Evolutionary conservation across 2,113 vertebrate species (phyloP).

Genomic region (Turnix velox): DNA sequence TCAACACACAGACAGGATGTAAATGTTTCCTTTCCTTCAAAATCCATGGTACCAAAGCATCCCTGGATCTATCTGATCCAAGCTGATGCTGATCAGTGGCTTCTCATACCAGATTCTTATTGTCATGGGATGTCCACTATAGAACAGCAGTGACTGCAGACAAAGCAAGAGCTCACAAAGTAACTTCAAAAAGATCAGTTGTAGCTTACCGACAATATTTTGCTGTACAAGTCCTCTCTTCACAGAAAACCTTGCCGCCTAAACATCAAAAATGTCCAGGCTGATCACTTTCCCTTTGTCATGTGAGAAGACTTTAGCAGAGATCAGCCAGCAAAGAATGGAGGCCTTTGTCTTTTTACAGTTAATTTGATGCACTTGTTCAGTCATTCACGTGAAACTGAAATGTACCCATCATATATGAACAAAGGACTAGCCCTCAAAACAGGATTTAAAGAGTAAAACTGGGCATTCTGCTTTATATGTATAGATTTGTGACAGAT

Average conservation of each 20-base stretch:
- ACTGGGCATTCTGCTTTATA: not conserved
- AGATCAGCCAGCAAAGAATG: not conserved
- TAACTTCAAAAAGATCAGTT: rapidly evolving
- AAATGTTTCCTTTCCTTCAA: not conserved
- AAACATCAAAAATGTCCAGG: not conserved
- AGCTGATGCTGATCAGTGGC: not conserved
- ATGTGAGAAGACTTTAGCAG: not conserved
- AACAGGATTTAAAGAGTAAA: not conserved
- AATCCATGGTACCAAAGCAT: not conserved
- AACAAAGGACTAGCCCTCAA: not conserved
- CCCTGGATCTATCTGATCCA: not conserved
- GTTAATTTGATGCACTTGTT: not conserved
- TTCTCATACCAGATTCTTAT: not conserved
- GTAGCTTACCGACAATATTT: not conserved
- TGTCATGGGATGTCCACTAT: not conserved
- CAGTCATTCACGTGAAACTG: not conserved
- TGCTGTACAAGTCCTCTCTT: not conserved
- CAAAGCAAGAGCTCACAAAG: not conserved
- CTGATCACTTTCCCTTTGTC: not conserved
- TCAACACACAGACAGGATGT: not conserved
- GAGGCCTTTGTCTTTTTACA: not conserved
- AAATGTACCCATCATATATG: not conserved
- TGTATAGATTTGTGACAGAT: not conserved
- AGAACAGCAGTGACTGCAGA: not conserved
- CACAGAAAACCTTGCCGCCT: not conserved